Base-by-base conservation (phyloP, 2,888 invertebrate species). In the Aradus depressus region DNA sequence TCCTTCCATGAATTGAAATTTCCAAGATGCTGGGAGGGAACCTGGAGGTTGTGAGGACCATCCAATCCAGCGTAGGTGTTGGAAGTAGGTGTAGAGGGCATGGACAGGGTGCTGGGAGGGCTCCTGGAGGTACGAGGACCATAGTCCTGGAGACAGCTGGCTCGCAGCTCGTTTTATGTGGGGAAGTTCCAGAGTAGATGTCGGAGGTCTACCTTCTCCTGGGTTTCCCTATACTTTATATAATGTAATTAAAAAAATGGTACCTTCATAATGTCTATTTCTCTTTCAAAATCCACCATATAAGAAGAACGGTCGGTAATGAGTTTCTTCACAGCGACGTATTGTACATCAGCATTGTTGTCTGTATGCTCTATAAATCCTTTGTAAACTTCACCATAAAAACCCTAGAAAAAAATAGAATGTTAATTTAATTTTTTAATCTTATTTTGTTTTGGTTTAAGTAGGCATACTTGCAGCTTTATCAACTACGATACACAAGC, bases 231-330 rank as follows among this genome's bases (percentile, higher is more conserved):
- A 2, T 6, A 31, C 12, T n/a, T 10, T 31, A 10, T n/a, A 28
- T 22, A 42, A 47, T 43, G 22, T 3, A 38, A 47, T 22, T 19
- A 44, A 10, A 18, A 2, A 43, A 43, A 25, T 3, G 12, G 44
- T 66, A 84, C 85, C 75, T 86, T 84, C 86, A 92, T 89, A 59
- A 92, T 91, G 50, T 79, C 74, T 51, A 90, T 81, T 72, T 92
- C 92, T 53, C 88, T 76, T 64, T 81, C 79, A 62, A 91, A 87
- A 65, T 91, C 90, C 12, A 50, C 50, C 16, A 51, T 44, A 32
- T 51, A 54, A 8, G 54, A 50, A 19, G 52, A 37, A 52, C 77
- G 75, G 37, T 68, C 66, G 19, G 72, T 68, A 64, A 76, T 79
- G 4, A 82, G 66, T 60, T 77, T 77, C 63, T 84, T 84, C 1